phyloP scores from a whole-genome alignment of 1,140 invertebrate genomes.

The Aphaenogaster ashmeadi region DNA sequence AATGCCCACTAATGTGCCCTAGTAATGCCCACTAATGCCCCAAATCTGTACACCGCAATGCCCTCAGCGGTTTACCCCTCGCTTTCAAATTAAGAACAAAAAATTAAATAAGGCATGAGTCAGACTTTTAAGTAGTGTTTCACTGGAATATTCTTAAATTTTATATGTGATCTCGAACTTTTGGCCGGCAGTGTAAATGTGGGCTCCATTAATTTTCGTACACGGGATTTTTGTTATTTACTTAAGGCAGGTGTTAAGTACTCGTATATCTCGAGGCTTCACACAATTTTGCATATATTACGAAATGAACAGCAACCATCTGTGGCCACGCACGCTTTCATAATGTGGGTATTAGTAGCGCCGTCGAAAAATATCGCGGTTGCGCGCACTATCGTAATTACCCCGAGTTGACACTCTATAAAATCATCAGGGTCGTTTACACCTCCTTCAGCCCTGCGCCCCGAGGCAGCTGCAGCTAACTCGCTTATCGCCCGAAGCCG shows the following conservation, averaged over 20 bases:
- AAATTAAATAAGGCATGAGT: too few relatives aligned
- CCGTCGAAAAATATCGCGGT: conserved; percentile 1
- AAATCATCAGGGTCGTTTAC: conserved; percentile 58
- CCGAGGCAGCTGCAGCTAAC: conserved; percentile 49
- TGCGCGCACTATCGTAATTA: conserved; percentile 6
- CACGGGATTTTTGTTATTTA: neutral
- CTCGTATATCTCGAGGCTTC: neutral
- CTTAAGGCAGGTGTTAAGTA: neutral
- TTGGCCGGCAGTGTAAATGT: neutral
- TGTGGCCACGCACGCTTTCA: neutral
- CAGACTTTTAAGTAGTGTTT: too few relatives aligned
- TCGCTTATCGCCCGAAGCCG: conserved; percentile 57
- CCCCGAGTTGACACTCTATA: conserved; percentile 29
- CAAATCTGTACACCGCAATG: too few relatives aligned
- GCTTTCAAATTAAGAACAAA: too few relatives aligned
- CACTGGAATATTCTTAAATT: too few relatives aligned
- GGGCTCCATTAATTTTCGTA: neutral
- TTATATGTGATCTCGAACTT: too few relatives aligned
- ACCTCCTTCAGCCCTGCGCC: conserved; percentile 41
- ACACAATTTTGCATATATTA: neutral
- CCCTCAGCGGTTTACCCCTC: too few relatives aligned
- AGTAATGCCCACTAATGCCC: too few relatives aligned
- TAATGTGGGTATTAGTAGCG: conserved; percentile 3
- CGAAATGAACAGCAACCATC: neutral
- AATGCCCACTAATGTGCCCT: too few relatives aligned